phyloP scores from a whole-genome alignment of 2,797 vertebrate species.

The Calcarius lapponicus region DNA sequence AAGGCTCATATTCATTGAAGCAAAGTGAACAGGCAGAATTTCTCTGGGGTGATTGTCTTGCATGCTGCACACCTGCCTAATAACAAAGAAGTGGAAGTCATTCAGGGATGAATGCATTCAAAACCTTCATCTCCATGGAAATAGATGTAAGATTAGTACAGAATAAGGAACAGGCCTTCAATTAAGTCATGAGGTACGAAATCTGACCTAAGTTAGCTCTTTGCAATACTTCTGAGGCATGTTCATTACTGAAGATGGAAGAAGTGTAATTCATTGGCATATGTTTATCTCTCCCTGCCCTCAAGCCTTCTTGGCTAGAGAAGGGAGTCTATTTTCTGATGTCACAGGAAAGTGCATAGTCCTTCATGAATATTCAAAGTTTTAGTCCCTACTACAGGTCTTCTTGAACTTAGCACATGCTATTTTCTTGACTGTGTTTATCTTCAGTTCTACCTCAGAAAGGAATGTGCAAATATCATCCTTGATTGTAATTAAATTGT shows the following conservation, averaged over 20 bases:
- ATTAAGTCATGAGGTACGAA: slow-evolving; percentile 17
- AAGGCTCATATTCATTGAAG: not conserved
- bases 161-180: slow-evolving; percentile 3
- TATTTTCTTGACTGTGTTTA: not conserved
- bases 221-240: not conserved
- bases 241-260: not conserved
- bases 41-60: not conserved
- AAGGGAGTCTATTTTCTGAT: not conserved
- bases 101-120: slow-evolving; percentile 10
- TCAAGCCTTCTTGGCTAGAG: not conserved
- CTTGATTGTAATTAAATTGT: not conserved
- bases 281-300: not conserved
- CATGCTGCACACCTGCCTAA: not conserved
- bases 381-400: not conserved
- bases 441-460: not conserved
- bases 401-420: not conserved
- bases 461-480: not conserved
- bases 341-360: not conserved
- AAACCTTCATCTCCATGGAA: slow-evolving; percentile 4
- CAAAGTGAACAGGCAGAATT: not conserved
- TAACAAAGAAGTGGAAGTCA: slow-evolving; percentile 38
- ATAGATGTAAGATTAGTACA: not conserved
- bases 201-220: not conserved
- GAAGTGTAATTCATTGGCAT: not conserved
- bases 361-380: not conserved